Conservation (phyloP, 2,888 invertebrate species). For the Elegia similella region DNA sequence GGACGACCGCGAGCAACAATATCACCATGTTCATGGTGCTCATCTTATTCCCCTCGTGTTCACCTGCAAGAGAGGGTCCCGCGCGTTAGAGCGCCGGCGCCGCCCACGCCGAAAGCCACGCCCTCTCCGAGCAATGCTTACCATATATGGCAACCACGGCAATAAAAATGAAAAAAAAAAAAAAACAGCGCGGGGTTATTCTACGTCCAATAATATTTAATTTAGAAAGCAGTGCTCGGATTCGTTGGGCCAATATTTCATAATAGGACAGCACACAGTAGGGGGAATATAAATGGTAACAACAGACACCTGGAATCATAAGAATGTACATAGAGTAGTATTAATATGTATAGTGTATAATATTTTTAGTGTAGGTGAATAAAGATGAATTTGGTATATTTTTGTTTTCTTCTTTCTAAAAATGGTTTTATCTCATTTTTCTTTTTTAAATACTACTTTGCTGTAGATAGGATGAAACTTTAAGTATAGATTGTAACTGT, state of each 20-base stretch:
- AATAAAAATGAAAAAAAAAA: slow-evolving; percentile 16
- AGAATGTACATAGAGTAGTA: slow-evolving; percentile 30
- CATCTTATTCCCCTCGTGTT: slow-evolving; percentile 89
- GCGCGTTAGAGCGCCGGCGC: slow-evolving; percentile 78
- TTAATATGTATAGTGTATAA: background rate
- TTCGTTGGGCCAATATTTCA: slow-evolving; percentile 50
- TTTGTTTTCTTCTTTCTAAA: no score
- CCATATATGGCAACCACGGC: background rate
- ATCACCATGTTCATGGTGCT: slow-evolving; percentile 95
- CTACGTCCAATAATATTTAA: slow-evolving; percentile 20
- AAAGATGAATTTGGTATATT: background rate
- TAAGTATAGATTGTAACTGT: no score
- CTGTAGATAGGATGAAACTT: no score
- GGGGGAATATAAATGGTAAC: slow-evolving; percentile 59
- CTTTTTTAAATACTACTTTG: no score
- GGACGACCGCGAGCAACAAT: slow-evolving; percentile 95
- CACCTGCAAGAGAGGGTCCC: slow-evolving; percentile 85
- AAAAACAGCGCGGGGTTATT: background rate
- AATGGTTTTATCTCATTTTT: no score
- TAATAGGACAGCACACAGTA: slow-evolving; percentile 33
- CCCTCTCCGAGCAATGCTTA: slow-evolving; percentile 67
- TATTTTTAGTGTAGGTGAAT: background rate
- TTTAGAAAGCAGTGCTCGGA: slow-evolving; percentile 74
- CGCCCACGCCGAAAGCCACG: slow-evolving; percentile 56
- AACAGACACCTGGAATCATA: slow-evolving; percentile 71